These are phyloP conservation scores for Alloplasta piceator DNA, from an alignment of 2,888 invertebrate genomes.

Conservation along the genomic window DNA sequence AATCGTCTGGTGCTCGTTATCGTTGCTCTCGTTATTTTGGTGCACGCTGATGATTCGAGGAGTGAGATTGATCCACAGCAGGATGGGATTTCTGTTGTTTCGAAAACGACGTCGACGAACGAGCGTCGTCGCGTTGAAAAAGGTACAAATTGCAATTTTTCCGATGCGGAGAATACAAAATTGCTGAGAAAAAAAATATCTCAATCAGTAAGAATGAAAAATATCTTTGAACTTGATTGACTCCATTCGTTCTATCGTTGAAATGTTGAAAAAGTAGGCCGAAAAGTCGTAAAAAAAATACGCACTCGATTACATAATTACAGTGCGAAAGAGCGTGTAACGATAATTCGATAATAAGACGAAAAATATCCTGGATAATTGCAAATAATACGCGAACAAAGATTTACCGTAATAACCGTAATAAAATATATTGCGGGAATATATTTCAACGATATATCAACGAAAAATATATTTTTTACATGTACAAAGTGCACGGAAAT, in stretches of 20 bases:
- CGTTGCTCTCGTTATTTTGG: slow-evolving; percentile 66
- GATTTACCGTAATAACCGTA: not conserved
- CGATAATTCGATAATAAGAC: too few species aligned
- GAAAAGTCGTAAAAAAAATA: too few species aligned
- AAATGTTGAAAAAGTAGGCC: not conserved
- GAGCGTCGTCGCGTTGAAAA: slow-evolving; percentile 70
- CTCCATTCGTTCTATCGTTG: not conserved
- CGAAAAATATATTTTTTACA: too few species aligned
- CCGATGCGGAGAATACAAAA: too few species aligned
- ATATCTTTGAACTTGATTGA: not conserved
- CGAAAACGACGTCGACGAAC: slow-evolving; percentile 57
- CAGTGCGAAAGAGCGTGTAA: too few species aligned
- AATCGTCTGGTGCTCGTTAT: slow-evolving; percentile 70
- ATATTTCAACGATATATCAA: too few species aligned
- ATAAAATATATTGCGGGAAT: slow-evolving; percentile 3
- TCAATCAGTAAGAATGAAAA: not conserved
- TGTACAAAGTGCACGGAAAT: too few species aligned
- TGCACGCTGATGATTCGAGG: slow-evolving; percentile 70
- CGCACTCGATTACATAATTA: too few species aligned
- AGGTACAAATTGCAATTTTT: slow-evolving; percentile 67
- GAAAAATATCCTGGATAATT: not conserved
- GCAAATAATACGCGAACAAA: not conserved
- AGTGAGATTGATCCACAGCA: slow-evolving; percentile 70
- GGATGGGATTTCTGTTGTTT: slow-evolving; percentile 62
- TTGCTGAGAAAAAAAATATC: not conserved